Evolutionary conservation across 2,113 vertebrate species (phyloP).

Genomic region (Hydrolagus affinis): DNA sequence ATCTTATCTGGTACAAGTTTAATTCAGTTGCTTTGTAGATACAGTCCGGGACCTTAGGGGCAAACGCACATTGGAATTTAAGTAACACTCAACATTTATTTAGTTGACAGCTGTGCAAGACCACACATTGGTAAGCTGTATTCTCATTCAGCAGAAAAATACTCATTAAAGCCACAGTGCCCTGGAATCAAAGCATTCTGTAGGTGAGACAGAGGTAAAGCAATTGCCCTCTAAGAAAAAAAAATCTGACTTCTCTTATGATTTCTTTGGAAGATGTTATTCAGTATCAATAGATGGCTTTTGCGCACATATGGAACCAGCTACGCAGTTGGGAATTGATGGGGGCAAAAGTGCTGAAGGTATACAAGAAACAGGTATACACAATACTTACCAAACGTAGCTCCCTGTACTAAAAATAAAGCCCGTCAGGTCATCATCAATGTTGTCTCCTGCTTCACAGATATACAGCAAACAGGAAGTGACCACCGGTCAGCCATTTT

Average conservation of each 20-base stretch:
- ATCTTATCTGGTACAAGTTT: background rate
- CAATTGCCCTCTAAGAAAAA: background rate
- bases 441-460: no score
- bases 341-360: no score
- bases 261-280: no score
- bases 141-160: background rate
- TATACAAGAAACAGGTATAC: no score
- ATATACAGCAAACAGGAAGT: no score
- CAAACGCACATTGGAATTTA: slow-evolving; percentile 12
- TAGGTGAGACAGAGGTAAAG: background rate
- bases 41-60: background rate
- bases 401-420: no score
- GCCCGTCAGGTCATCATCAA: no score
- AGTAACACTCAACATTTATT: background rate
- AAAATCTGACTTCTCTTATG: background rate
- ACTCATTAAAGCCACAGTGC: background rate
- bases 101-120: background rate
- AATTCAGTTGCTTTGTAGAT: background rate
- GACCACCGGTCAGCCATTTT: no score
- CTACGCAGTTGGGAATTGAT: no score
- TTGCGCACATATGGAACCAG: no score
- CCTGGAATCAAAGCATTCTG: background rate
- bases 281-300: no score
- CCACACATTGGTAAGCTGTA: background rate
- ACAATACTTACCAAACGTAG: no score